Evolutionary conservation across 2,888 invertebrate species (phyloP).

Genomic region (Iselma pallidipennis): DNA sequence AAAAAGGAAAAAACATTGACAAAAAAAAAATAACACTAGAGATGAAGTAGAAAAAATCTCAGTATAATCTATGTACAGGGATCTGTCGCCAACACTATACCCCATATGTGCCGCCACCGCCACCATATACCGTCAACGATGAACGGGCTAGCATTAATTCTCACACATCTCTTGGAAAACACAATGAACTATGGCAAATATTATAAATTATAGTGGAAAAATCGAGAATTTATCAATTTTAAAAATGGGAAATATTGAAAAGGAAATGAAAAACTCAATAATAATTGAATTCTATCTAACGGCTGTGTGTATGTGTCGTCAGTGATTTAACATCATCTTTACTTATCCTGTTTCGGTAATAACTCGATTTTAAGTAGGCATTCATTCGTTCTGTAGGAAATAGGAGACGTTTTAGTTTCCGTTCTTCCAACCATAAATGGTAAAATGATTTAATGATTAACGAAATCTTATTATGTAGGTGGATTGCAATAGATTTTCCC

Average conservation of each 20-base stretch:
- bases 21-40: no score
- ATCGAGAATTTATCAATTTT: no score
- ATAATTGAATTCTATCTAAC: no score
- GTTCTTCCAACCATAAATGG: neutral
- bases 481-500: no score
- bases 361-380: neutral
- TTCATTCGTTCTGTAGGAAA: neutral
- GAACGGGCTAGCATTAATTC: neutral
- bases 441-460: neutral
- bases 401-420: neutral
- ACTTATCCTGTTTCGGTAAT: neutral
- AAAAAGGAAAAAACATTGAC: neutral
- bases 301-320: neutral
- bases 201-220: neutral
- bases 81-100: neutral
- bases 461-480: no score
- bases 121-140: neutral
- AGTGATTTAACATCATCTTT: neutral
- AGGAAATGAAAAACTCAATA: neutral
- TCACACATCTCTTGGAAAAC: neutral
- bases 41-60: neutral
- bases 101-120: neutral
- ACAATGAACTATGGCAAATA: neutral
- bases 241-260: neutral
- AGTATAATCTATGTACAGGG: neutral